Evolutionary conservation across 2,797 vertebrate species (phyloP).

Genomic region (Paedocypris micromegethes): DNA sequence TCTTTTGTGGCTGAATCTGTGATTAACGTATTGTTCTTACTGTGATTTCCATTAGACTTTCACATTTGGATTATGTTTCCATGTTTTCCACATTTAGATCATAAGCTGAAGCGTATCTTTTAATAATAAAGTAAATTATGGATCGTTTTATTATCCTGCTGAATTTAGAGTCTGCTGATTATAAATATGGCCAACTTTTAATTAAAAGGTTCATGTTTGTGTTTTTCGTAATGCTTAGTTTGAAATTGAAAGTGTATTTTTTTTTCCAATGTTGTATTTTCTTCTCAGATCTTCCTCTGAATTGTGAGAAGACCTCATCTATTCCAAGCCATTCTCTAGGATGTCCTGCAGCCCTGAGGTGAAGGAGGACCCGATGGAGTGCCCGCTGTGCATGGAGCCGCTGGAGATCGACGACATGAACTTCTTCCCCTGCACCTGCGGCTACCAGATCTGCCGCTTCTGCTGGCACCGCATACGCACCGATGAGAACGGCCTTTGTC

Average conservation of each 20-base stretch:
- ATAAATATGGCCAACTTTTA: too few relatives aligned
- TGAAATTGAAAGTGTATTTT: too few relatives aligned
- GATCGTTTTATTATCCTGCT: too few relatives aligned
- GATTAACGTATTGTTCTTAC: too few relatives aligned
- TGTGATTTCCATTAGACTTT: too few relatives aligned
- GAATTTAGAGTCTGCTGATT: too few relatives aligned
- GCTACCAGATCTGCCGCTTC: constrained; percentile 89
- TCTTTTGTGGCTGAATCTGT: too few relatives aligned
- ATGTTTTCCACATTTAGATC: too few relatives aligned
- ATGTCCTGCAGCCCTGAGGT: constrained; percentile 85
- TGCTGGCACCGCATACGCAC: constrained; percentile 92
- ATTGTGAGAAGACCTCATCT: constrained; percentile 20
- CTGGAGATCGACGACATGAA: constrained; percentile 89
- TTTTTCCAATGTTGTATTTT: neutral
- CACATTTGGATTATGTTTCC: too few relatives aligned
- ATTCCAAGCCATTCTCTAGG: constrained; percentile 36
- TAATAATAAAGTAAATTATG: too few relatives aligned
- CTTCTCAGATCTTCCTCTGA: constrained; percentile 2
- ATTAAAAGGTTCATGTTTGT: neutral
- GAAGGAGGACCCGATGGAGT: constrained; percentile 88
- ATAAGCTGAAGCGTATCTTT: too few relatives aligned
- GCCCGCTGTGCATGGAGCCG: constrained; percentile 88
- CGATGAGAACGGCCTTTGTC: constrained; percentile 88
- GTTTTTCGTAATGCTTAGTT: too few relatives aligned
- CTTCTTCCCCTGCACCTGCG: constrained; percentile 90